A percentile compares a stretch with the other conserved stretches of the same genome.
Evolutionary conservation across 2,797 vertebrate genomes (phyloP).

Genomic region (Halcyon badia): DNA sequence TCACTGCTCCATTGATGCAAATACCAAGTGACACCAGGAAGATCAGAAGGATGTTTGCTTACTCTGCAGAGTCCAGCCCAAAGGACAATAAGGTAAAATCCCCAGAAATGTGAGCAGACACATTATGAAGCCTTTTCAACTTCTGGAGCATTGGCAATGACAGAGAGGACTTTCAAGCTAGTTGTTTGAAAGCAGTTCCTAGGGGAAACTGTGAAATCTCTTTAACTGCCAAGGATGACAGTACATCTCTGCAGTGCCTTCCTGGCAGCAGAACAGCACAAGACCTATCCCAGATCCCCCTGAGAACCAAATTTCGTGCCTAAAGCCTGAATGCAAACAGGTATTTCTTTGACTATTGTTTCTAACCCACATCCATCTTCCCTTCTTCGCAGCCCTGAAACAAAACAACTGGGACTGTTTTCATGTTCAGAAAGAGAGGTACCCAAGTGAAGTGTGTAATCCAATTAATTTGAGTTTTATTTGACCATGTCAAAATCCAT

Average conservation of each 20-base stretch:
- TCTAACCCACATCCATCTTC: slow-evolving; percentile 1
- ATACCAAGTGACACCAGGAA: background rate
- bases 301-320: background rate
- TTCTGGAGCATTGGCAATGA: background rate
- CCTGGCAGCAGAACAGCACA: background rate
- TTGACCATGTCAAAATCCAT: slow-evolving; percentile 67
- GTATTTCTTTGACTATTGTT: background rate
- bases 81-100: background rate
- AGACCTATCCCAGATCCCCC: background rate
- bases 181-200: slow-evolving; percentile 12
- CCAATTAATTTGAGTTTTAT: slow-evolving; percentile 72
- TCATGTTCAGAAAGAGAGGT: slow-evolving; percentile 46
- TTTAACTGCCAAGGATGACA: slow-evolving; percentile 26
- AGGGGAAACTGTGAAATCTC: background rate
- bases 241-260: background rate
- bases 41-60: background rate
- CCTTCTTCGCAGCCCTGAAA: slow-evolving; percentile 12
- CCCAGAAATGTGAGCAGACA: background rate
- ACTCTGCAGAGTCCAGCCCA: background rate
- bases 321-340: slow-evolving; percentile 23
- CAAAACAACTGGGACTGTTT: slow-evolving; percentile 40
- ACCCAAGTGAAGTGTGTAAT: slow-evolving; percentile 71
- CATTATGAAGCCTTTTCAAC: background rate
- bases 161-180: background rate
- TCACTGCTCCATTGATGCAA: background rate